These are phyloP conservation scores for Herminia tarsipennalis DNA, from an alignment of 2,888 invertebrate species.

Conservation along the genomic window DNA sequence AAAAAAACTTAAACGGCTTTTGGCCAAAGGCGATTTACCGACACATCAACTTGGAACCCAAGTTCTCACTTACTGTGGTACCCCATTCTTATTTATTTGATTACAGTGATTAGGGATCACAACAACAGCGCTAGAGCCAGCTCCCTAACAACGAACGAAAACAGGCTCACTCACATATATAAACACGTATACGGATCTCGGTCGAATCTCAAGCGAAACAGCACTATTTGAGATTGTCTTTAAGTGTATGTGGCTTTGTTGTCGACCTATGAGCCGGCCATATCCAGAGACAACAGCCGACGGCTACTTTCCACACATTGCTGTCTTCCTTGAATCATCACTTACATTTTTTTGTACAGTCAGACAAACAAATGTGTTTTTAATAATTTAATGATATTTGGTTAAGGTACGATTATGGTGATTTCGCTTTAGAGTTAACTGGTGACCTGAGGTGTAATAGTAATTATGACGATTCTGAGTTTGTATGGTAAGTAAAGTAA, in stretches of 20 bases:
- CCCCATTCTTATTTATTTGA: conserved; percentile 38
- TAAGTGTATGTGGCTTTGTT: too few relatives aligned
- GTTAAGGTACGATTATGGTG: conserved; percentile 6
- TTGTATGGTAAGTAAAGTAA: background rate
- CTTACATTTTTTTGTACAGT: conserved; percentile 9
- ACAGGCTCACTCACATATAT: too few relatives aligned
- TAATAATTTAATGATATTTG: conserved; percentile 11
- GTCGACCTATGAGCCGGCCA: too few relatives aligned
- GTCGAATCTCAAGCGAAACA: too few relatives aligned
- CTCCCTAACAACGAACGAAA: too few relatives aligned
- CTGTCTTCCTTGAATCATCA: conserved; percentile 31
- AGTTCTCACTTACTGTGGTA: conserved; percentile 13
- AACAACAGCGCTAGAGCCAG: too few relatives aligned
- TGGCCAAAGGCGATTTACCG: too few relatives aligned
- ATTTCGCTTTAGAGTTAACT: conserved; percentile 8
- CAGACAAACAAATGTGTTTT: conserved; percentile 9
- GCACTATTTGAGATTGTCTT: too few relatives aligned
- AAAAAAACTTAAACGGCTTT: too few relatives aligned
- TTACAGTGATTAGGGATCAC: conserved; percentile 46
- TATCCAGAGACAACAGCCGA: too few relatives aligned
- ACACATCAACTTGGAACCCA: too few relatives aligned
- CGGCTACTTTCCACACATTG: conserved; percentile 54
- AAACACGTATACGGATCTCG: too few relatives aligned
- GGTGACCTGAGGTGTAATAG: background rate
- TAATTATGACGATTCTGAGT: background rate